Evolutionary conservation across 2,113 vertebrate species (phyloP), one percentile per base, ranked within the genome.

Genomic region (Nyctibius bracteatus): DNA sequence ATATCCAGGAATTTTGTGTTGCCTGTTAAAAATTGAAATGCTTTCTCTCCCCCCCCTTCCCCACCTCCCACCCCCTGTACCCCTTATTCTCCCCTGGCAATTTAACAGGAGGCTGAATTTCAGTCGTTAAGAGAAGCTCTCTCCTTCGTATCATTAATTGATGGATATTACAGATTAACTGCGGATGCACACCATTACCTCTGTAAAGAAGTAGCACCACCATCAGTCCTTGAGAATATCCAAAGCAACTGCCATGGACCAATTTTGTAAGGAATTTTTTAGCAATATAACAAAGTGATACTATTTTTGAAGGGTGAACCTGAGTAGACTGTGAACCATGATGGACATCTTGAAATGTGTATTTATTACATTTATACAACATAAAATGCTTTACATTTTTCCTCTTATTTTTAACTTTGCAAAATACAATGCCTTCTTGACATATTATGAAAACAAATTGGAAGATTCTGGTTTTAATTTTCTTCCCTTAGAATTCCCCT

Each of bases 211-310:
- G 99, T 99, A 59, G 99, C 98, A 24, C 98, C 99, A 35, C 99
- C 99, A 30, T 98, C 98, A 91, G 98, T 99, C 33, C 98, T 99
- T 94, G 99, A 99, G 97, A 98, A 98, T 94, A 99, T 99, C 84
- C 99, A 99, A 86, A 99, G 98, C 98, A 98, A 98, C 95, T 99
- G 99, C 94, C 99, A 99, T 35, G 99, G 99, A 41, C 99, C 99
- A 52, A 97, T 99, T 96, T 99, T 99, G 99, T 99, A 97, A 99
- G 99, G 97, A 70, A 65, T 86, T 71, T 65, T 88, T 80, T 68
- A 75, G 25, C 52, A n/a, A n/a, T 54, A 5, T 31, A 57, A 63
- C 19, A 55, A 8, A 14, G 5, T 65, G 44, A 12, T 93, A 16
- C 2, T 74, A 8, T 44, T 88, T 90, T 91, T 85, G 16, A 79